A percentile compares a stretch with the other conserved stretches of the same genome.
Evolutionary conservation across 2,797 vertebrate species (phyloP).

Genomic region (Artibeus jamaicensis): DNA sequence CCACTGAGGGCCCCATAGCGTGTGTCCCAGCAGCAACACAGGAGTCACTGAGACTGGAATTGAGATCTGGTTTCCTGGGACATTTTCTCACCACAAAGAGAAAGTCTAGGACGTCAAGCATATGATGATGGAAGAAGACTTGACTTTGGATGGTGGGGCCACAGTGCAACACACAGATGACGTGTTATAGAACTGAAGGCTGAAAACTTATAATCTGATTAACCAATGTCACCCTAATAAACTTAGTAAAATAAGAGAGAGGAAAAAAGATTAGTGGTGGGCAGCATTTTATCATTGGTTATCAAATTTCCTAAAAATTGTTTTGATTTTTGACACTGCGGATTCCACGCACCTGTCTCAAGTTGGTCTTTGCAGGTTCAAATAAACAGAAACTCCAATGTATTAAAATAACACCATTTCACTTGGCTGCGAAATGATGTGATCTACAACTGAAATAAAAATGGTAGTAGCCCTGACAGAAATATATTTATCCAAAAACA

Average conservation of each 20-base stretch:
- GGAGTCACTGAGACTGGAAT: fast-evolving
- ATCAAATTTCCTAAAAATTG: background rate
- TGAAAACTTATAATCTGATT: background rate
- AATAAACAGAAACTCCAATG: background rate
- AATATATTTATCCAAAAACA: background rate
- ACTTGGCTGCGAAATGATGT: background rate
- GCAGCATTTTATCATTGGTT: background rate
- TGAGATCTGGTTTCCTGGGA: background rate
- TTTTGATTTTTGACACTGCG: background rate
- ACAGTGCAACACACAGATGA: background rate
- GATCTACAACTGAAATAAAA: background rate
- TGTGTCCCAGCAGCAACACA: no score
- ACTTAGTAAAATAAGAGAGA: background rate
- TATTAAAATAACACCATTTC: background rate
- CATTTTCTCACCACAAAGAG: background rate
- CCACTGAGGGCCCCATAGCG: fast-evolving
- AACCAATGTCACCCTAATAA: background rate
- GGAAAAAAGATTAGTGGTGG: background rate
- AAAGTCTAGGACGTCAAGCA: background rate
- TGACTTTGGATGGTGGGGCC: background rate
- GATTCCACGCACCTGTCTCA: background rate
- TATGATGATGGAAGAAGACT: background rate
- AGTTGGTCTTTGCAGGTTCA: background rate
- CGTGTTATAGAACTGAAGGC: no score
- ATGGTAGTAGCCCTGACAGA: background rate